Evolutionary conservation across 2,797 vertebrate genomes (phyloP).

Genomic region (Chloroceryle amazona): DNA sequence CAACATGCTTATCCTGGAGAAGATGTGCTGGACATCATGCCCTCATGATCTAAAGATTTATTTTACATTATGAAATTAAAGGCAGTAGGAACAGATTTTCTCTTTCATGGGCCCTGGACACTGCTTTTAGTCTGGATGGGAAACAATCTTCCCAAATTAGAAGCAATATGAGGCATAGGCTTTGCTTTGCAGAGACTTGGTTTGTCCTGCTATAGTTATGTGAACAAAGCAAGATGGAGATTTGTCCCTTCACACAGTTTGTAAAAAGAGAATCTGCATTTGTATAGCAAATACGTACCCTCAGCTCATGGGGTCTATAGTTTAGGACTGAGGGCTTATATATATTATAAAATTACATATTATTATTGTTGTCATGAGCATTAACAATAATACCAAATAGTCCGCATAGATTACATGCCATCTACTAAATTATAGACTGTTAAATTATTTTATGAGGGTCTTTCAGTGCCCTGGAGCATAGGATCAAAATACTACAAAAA

Average conservation of each 20-base stretch:
- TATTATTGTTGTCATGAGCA: neutral
- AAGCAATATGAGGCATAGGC: neutral
- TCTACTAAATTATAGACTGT: neutral
- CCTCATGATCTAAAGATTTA: neutral
- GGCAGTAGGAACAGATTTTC: neutral
- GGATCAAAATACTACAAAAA: neutral
- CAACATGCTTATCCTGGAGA: neutral
- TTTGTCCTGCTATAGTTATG: neutral
- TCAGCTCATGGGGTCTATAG: neutral
- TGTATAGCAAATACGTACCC: neutral
- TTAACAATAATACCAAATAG: neutral
- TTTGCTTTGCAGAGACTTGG: neutral
- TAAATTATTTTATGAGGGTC: neutral
- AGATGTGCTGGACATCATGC: neutral
- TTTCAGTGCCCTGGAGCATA: neutral
- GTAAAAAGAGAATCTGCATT: neutral
- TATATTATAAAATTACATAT: neutral
- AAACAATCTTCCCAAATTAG: neutral
- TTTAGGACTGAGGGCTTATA: neutral
- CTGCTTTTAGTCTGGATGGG: neutral
- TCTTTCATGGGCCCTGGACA: neutral
- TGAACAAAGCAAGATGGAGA: neutral
- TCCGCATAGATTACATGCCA: neutral
- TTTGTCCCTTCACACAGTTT: neutral
- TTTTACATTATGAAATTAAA: conserved; percentile 26